Conservation (phyloP, 2,888 invertebrate species). For the Stictocephala bisonia region DNA sequence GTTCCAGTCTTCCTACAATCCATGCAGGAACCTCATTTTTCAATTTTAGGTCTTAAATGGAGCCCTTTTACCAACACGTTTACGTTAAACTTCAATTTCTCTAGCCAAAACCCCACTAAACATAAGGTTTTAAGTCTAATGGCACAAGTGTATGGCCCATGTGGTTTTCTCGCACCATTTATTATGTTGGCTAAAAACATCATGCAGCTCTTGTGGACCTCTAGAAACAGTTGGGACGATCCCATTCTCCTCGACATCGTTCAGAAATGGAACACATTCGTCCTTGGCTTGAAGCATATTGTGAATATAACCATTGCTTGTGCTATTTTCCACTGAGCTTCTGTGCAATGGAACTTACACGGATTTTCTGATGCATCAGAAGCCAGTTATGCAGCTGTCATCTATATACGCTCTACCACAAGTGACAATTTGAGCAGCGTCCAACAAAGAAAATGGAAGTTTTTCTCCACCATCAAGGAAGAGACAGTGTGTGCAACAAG, state of each 20-base stretch:
- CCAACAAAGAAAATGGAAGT: no score
- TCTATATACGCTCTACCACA: no score
- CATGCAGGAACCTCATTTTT: neutral
- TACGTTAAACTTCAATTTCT: neutral
- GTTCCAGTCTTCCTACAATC: neutral
- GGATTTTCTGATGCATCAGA: constrained; percentile 13
- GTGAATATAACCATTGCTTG: neutral
- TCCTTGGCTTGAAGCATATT: neutral
- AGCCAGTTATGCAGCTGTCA: no score
- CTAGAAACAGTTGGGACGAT: neutral
- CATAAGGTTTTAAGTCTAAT: neutral
- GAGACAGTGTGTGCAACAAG: no score
- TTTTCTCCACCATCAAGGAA: no score
- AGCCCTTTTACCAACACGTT: neutral
- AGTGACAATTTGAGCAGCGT: no score
- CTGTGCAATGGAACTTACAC: neutral
- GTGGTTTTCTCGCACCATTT: neutral
- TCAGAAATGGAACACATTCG: neutral
- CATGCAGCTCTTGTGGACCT: constrained; percentile 7
- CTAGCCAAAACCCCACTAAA: neutral
- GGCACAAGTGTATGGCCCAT: constrained; percentile 9
- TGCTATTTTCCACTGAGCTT: neutral
- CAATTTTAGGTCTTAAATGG: constrained; percentile 12
- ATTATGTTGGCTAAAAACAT: constrained; percentile 1
- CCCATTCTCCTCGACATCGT: neutral